Conservation (phyloP, 2,113 vertebrate genomes). For the Melanocharis versteri region DNA sequence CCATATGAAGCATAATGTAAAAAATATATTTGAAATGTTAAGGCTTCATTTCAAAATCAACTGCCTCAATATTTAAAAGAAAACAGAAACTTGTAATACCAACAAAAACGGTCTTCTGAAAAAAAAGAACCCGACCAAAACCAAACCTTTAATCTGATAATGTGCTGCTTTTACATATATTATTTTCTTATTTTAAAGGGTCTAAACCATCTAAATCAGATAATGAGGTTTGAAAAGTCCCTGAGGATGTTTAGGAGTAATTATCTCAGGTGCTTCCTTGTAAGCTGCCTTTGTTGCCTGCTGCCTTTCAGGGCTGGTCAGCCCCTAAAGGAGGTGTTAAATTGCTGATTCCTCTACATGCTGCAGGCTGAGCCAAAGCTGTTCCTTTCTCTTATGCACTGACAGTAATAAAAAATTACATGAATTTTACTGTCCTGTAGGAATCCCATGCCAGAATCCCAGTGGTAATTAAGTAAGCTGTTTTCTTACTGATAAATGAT, state of each 20-base stretch:
- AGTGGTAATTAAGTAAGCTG: background rate
- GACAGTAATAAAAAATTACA: background rate
- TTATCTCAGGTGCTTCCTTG: background rate
- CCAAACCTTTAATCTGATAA: slow-evolving; percentile 13
- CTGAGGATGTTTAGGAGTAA: slow-evolving; percentile 11
- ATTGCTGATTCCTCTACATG: background rate
- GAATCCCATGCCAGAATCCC: background rate
- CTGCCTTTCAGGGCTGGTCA: background rate
- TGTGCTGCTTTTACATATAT: background rate
- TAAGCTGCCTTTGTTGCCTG: background rate
- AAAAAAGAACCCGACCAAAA: background rate
- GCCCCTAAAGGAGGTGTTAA: background rate
- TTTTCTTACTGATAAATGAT: background rate
- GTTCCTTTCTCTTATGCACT: background rate
- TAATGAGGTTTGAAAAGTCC: slow-evolving; percentile 7
- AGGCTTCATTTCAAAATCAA: background rate
- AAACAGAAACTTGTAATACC: background rate
- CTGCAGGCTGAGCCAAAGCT: background rate
- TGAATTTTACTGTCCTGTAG: background rate
- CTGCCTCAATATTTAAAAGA: background rate
- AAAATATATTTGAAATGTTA: background rate
- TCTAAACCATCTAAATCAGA: background rate
- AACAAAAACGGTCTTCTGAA: background rate
- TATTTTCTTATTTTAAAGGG: background rate
- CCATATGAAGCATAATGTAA: background rate